These are phyloP conservation scores for Phylloscopus trochilus DNA, from an alignment of 2,113 vertebrate genomes.

Conservation along the genomic window DNA sequence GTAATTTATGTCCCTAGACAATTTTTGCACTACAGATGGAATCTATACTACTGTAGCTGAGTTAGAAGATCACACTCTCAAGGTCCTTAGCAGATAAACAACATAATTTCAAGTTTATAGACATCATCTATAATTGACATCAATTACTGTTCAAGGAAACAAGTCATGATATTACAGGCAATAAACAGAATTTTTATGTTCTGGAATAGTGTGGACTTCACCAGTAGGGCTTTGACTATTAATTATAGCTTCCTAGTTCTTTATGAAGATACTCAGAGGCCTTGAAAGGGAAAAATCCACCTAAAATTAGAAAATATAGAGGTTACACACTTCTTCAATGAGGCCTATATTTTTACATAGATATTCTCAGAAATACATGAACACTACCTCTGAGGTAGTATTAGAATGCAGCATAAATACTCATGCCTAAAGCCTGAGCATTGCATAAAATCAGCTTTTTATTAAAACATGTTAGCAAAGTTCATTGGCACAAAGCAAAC, in stretches of 20 bases:
- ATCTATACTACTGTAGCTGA: slow-evolving; percentile 44
- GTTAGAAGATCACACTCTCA: slow-evolving; percentile 42
- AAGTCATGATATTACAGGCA: neutral
- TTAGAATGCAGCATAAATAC: neutral
- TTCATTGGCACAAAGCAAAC: neutral
- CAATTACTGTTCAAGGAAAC: slow-evolving; percentile 36
- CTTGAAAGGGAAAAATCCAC: neutral
- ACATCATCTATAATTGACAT: slow-evolving; percentile 12
- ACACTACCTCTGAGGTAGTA: neutral
- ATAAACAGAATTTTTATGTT: neutral
- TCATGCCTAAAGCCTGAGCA: neutral
- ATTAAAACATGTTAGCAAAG: neutral
- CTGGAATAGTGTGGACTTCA: neutral
- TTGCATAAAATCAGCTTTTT: neutral
- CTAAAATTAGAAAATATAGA: neutral
- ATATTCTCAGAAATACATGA: neutral
- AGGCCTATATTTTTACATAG: neutral
- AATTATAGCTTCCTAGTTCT: neutral
- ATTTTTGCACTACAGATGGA: slow-evolving; percentile 48
- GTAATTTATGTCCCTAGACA: slow-evolving; percentile 69
- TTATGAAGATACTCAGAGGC: neutral
- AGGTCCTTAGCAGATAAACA: slow-evolving; percentile 49
- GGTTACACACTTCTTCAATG: neutral
- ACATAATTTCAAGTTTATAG: slow-evolving; percentile 33
- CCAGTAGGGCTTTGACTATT: neutral